Evolutionary conservation across 2,888 invertebrate genomes (phyloP).

Genomic region (Latrodectus hesperus): DNA sequence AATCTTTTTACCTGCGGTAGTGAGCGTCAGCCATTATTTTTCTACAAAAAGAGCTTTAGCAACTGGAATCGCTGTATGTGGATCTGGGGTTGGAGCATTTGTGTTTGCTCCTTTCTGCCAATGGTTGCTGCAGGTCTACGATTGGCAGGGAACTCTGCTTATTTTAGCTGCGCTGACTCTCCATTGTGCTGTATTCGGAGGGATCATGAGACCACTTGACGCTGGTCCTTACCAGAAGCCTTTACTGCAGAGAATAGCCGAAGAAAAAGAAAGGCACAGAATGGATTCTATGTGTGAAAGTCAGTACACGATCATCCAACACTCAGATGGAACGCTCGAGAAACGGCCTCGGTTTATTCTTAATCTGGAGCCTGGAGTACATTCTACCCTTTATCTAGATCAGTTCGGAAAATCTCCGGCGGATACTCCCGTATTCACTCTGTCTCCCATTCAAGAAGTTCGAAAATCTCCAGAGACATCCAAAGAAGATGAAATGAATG

Average conservation of each 20-base stretch:
- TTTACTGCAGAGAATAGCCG: slow-evolving; percentile 91
- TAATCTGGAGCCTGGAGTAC: slow-evolving; percentile 94
- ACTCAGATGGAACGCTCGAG: slow-evolving; percentile 93
- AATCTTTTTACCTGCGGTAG: slow-evolving; percentile 96
- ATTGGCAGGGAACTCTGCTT: slow-evolving; percentile 92
- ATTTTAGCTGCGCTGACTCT: slow-evolving; percentile 77
- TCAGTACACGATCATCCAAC: slow-evolving; percentile 86
- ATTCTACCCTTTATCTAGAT: slow-evolving; percentile 92
- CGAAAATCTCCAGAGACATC: slow-evolving; percentile 76
- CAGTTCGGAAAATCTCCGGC: slow-evolving; percentile 80
- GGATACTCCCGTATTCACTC: slow-evolving; percentile 85
- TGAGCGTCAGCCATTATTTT: slow-evolving; percentile 97
- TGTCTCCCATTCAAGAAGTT: slow-evolving; percentile 92
- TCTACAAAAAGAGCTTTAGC: slow-evolving; percentile 95
- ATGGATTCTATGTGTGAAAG: slow-evolving; percentile 90
- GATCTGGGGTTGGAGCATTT: slow-evolving; percentile 96
- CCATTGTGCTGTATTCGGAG: slow-evolving; percentile 74
- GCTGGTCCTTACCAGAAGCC: slow-evolving; percentile 79
- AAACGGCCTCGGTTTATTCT: slow-evolving; percentile 90
- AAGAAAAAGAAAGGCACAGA: slow-evolving; percentile 81
- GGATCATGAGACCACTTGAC: slow-evolving; percentile 77
- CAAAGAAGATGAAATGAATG: slow-evolving; percentile 74
- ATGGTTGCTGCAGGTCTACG: slow-evolving; percentile 84
- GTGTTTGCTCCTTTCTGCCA: slow-evolving; percentile 94
- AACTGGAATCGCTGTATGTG: slow-evolving; percentile 89